Percentiles rank a stretch among this genome's conserved stretches.
phyloP scores from a whole-genome alignment of 2,888 invertebrate species.

The Lepetodrilus schrolli region DNA sequence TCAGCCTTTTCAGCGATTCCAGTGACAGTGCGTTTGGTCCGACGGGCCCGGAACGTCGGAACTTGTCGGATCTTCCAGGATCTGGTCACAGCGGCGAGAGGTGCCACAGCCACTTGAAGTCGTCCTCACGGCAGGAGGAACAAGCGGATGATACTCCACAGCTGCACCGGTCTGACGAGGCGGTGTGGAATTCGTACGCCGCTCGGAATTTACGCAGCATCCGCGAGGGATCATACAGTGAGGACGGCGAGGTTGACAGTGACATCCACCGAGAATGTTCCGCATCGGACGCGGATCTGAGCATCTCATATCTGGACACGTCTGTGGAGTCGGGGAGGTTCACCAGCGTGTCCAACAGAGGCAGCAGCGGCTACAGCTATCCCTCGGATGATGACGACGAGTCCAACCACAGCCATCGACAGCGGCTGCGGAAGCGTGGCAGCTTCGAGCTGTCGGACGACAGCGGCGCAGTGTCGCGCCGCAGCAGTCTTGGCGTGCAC shows the following conservation, averaged over 20 bases:
- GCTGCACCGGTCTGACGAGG: constrained; percentile 62
- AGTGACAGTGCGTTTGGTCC: neutral
- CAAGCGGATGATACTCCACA: constrained; percentile 62
- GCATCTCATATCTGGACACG: neutral
- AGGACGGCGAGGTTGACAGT: constrained; percentile 49
- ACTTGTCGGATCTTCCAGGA: neutral
- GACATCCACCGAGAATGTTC: neutral
- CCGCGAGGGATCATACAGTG: constrained; percentile 58
- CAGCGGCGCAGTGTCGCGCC: neutral
- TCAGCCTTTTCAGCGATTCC: neutral
- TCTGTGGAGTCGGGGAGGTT: constrained; percentile 16
- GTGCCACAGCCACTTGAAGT: constrained; percentile 55
- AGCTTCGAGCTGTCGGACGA: constrained; percentile 20
- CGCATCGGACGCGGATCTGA: neutral
- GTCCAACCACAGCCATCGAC: neutral
- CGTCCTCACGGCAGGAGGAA: constrained; percentile 56
- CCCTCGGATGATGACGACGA: constrained; percentile 56
- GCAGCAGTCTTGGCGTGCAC: constrained; percentile 13
- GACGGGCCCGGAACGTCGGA: neutral
- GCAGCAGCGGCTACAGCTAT: constrained; percentile 41
- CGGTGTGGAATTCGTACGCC: constrained; percentile 66
- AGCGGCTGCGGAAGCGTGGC: neutral
- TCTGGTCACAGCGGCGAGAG: neutral
- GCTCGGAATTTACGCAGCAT: constrained; percentile 65
- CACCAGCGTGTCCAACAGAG: neutral